Conservation (phyloP, 2,888 invertebrate genomes). For the Gonocerus acuteangulatus region DNA sequence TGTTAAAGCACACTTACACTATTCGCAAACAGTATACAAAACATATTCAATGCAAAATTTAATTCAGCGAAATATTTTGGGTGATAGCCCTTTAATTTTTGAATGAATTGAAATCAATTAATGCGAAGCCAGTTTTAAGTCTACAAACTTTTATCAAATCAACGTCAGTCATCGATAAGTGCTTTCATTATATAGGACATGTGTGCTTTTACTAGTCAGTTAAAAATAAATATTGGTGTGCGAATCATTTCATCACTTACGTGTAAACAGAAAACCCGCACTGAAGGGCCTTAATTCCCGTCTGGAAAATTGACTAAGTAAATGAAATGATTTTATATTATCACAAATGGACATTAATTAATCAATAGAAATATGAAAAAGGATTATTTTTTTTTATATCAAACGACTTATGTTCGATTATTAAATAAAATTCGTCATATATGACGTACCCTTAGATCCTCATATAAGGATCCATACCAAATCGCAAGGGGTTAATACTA, state of each 20-base stretch:
- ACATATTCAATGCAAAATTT: not conserved
- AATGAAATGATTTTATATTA: no score
- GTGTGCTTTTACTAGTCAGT: not conserved
- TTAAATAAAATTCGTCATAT: constrained; percentile 31
- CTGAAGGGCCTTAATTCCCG: no score
- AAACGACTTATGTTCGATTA: constrained; percentile 3
- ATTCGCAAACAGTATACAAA: not conserved
- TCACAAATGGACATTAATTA: not conserved
- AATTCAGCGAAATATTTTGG: not conserved
- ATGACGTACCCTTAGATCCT: constrained; percentile 33
- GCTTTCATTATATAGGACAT: not conserved
- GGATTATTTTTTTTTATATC: not conserved
- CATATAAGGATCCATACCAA: not conserved
- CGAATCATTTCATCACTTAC: not conserved
- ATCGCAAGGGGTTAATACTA: constrained; percentile 10
- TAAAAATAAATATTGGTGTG: not conserved
- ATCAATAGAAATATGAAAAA: not conserved
- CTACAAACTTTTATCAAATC: constrained; percentile 15
- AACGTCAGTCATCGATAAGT: constrained; percentile 8
- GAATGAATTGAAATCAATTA: not conserved
- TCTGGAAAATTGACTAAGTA: no score
- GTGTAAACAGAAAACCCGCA: no score
- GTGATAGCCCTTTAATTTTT: not conserved
- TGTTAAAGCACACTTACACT: constrained; percentile 18
- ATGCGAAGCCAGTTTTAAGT: constrained; percentile 9